Evolutionary conservation across 1,140 invertebrate genomes (phyloP).

Genomic region (Drosophila triauraria): DNA sequence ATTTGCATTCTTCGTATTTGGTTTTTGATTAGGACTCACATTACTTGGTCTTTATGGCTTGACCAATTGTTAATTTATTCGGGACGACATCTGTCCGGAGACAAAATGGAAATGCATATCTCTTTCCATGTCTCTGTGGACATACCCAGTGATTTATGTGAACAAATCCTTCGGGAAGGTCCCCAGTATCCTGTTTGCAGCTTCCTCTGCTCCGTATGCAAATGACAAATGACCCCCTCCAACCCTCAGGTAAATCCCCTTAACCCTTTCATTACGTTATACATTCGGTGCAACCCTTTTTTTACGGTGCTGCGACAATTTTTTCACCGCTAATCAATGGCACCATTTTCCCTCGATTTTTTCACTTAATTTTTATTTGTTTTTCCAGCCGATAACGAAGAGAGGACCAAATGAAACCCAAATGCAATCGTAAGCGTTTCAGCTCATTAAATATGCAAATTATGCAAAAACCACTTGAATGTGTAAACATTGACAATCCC

Average conservation of each 20-base stretch:
- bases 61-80: slow-evolving; percentile 59
- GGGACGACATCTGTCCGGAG: slow-evolving; percentile 42
- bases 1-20: background rate
- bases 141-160: slow-evolving; percentile 62
- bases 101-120: slow-evolving; percentile 53
- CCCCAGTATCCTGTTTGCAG: slow-evolving; percentile 50
- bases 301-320: slow-evolving; percentile 39
- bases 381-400: slow-evolving; percentile 71
- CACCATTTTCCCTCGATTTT: slow-evolving; percentile 66
- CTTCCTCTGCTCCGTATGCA: slow-evolving; percentile 57
- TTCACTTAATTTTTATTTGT: slow-evolving; percentile 82
- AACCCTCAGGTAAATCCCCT: slow-evolving; percentile 38
- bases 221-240: slow-evolving; percentile 65
- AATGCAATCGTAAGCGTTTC: slow-evolving; percentile 42
- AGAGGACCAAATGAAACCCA: slow-evolving; percentile 26
- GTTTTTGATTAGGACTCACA: slow-evolving; percentile 34
- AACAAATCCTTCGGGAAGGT: slow-evolving; percentile 15
- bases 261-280: slow-evolving; percentile 50
- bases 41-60: slow-evolving; percentile 48
- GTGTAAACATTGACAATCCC: slow-evolving; percentile 68
- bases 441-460: slow-evolving; percentile 78
- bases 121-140: background rate
- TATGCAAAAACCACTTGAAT: slow-evolving; percentile 77
- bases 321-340: slow-evolving; percentile 62
- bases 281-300: slow-evolving; percentile 28